phyloP scores from a whole-genome alignment of 2,797 vertebrate genomes.

The Pampus argenteus region DNA sequence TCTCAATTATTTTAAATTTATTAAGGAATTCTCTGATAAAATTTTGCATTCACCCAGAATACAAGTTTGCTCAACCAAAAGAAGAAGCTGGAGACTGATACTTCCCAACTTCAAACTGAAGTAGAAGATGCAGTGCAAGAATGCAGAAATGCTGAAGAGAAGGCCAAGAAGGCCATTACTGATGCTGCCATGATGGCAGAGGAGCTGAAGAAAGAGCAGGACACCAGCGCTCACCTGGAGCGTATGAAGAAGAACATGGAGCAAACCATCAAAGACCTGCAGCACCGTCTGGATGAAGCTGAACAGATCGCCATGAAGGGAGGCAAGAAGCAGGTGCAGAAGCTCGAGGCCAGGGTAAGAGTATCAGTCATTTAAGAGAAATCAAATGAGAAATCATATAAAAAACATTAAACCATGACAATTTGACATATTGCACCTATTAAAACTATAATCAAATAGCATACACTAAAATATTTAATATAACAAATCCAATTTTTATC shows the following conservation, averaged over 20 bases:
- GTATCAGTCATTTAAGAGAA: not conserved
- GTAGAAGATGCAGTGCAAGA: constrained; percentile 89
- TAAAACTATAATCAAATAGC: not conserved
- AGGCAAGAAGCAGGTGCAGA: constrained; percentile 94
- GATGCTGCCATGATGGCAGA: constrained; percentile 87
- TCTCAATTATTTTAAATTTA: not conserved
- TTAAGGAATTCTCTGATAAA: not conserved
- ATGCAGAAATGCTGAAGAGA: constrained; percentile 89
- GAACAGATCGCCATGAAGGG: constrained; percentile 94
- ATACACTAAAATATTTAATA: not conserved
- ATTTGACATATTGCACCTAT: not conserved
- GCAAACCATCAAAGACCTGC: constrained; percentile 92
- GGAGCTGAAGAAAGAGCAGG: constrained; percentile 92
- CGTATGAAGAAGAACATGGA: constrained; percentile 85
- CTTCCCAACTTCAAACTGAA: constrained; percentile 86
- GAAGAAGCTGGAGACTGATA: constrained; percentile 88
- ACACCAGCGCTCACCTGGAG: constrained; percentile 91
- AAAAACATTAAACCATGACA: not conserved
- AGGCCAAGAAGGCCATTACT: constrained; percentile 91
- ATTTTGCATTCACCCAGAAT: constrained; percentile 77
- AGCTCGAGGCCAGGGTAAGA: constrained; percentile 88
- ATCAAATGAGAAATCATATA: not conserved
- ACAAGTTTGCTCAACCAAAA: constrained; percentile 91
- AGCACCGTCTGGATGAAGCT: constrained; percentile 90
- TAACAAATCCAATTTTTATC: not conserved